Evolutionary conservation across 2,797 vertebrate species (phyloP).

Genomic region (Anabacerthia variegaticeps): DNA sequence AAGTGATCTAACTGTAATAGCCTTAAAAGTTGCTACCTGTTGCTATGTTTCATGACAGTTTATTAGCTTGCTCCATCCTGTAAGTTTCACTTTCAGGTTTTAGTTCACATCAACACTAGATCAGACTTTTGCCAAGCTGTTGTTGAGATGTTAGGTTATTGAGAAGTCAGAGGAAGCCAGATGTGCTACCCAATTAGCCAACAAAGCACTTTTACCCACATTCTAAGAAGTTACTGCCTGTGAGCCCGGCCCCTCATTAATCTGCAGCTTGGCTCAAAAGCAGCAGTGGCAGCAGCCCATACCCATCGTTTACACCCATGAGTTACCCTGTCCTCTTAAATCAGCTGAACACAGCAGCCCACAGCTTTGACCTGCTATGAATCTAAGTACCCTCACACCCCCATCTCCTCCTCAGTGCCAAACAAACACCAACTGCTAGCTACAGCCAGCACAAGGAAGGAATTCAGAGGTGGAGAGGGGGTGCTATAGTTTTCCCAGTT

Average conservation of each 20-base stretch:
- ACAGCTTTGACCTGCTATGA: neutral
- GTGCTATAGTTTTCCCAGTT: neutral
- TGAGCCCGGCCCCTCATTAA: neutral
- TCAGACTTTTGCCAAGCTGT: neutral
- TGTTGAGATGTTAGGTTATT: neutral
- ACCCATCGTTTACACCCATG: neutral
- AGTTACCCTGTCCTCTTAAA: neutral
- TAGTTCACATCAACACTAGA: neutral
- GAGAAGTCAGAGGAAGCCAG: neutral
- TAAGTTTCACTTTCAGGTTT: neutral
- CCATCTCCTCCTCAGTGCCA: neutral
- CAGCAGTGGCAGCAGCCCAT: neutral
- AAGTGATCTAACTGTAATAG: neutral
- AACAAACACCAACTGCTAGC: neutral
- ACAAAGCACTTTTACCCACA: neutral
- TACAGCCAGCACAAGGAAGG: neutral
- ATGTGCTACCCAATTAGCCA: neutral
- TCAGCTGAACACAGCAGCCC: neutral
- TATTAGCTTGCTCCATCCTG: neutral
- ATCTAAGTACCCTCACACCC: neutral
- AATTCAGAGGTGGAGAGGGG: neutral
- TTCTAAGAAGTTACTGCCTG: neutral
- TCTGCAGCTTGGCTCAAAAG: neutral
- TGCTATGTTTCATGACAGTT: neutral
- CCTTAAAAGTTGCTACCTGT: neutral